Base-by-base conservation (phyloP, 2,888 invertebrate genomes). In the Hololepta plana region DNA sequence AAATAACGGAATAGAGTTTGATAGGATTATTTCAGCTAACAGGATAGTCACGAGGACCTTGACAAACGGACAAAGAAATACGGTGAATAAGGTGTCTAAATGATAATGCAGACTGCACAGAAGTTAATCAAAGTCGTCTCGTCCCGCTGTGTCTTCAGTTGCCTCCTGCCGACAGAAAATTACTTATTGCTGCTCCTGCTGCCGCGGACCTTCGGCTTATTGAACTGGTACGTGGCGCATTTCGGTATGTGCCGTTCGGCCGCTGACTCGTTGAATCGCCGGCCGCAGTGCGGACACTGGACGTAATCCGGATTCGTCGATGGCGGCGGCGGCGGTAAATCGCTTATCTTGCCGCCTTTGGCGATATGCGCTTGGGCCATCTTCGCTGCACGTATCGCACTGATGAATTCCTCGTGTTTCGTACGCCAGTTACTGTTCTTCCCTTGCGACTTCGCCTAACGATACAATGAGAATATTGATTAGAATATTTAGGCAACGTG, bases 361-460 rank as follows among this genome's bases (percentile, higher is more conserved):
- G 75, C 76, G 21, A 87, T 49, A 48, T 84, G 73, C 1, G 68
- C 71, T 50, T 82, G 77, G 42, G 71, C 77, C 55, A 70, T 71
- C 48, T 87, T 90, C 3, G 95, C 95, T 4, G 85, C 80, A 20
- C 90, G 68, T 36, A 96, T 88, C 2, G 88, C 73, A 32, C 69
- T 64, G 37, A 95, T 82, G 53, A 96, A 95, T 43, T 91, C 87
- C 49, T 87, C 79, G 60, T 96, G 96, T 41, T 90, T 81, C 48
- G 75, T 70, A 3, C 90, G 65, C 96, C 96, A 96, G 55, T 75
- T 79, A 38, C 55, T 67, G 47, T 70, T 72, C 9, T 38, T 24
- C 2, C 36, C 24, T 12, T 35, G 17, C 8, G 26, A 5, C 11
- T 30, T 30, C 23, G 12, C 20, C 29, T 29, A 17, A 17, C n/a